These are phyloP conservation scores for Phalacrocorax brasilianus DNA, from an alignment of 2,113 vertebrate species.

Conservation along the genomic window DNA sequence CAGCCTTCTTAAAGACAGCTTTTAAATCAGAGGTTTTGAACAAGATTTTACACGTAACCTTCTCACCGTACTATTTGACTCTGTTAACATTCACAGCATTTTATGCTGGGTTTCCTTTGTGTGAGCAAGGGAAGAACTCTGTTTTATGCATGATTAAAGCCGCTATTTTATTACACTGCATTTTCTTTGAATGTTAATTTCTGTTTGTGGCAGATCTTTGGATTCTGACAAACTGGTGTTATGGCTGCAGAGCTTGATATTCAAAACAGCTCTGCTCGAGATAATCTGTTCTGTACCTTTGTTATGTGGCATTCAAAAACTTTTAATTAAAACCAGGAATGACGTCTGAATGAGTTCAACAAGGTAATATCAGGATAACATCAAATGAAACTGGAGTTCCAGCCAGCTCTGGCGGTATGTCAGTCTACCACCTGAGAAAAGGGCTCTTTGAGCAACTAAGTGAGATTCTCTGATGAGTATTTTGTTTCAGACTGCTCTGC, in stretches of 20 bases:
- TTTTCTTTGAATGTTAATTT: constrained; percentile 59
- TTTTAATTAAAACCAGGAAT: constrained; percentile 54
- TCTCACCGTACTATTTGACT: background rate
- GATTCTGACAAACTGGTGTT: constrained; percentile 2
- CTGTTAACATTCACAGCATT: background rate
- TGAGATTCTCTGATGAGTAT: background rate
- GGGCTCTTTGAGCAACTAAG: background rate
- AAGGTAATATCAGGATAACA: constrained; percentile 25
- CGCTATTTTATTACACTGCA: constrained; percentile 22
- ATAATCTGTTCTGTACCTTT: constrained; percentile 28
- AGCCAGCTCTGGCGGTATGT: background rate
- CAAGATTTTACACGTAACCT: background rate
- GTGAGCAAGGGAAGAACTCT: background rate
- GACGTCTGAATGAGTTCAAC: constrained; percentile 4
- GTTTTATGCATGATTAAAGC: constrained; percentile 38
- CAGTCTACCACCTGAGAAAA: background rate
- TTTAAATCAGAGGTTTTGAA: constrained; percentile 30
- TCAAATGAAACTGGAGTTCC: background rate
- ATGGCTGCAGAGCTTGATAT: constrained; percentile 7
- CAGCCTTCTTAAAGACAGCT: background rate
- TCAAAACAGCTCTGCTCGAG: constrained; percentile 37
- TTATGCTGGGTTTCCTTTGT: background rate
- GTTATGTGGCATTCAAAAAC: constrained; percentile 22
- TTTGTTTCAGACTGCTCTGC: background rate
- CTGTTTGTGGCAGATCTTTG: constrained; percentile 33